Evolutionary conservation across 1,140 invertebrate genomes (phyloP).

Genomic region (Cyclargus thomasi): DNA sequence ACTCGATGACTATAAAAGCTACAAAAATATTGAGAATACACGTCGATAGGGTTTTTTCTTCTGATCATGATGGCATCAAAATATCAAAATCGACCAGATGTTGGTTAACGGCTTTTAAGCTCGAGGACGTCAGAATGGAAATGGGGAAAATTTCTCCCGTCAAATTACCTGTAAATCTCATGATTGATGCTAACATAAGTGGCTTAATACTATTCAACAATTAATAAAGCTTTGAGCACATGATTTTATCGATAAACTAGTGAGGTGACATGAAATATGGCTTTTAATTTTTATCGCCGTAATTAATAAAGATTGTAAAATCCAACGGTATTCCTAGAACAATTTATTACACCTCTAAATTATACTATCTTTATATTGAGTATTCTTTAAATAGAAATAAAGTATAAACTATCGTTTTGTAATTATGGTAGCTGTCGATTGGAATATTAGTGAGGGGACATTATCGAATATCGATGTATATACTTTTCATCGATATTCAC

Average conservation of each 20-base stretch:
- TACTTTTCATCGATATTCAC: too few species aligned
- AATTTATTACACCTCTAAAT: not conserved
- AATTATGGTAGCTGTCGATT: not conserved
- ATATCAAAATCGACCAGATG: too few species aligned
- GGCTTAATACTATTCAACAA: not conserved
- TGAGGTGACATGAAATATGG: not conserved
- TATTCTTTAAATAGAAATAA: slow-evolving; percentile 7
- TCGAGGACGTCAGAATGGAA: too few species aligned
- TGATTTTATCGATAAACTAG: not conserved
- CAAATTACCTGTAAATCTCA: not conserved
- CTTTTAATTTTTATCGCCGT: not conserved
- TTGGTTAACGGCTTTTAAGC: too few species aligned
- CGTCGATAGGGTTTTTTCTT: too few species aligned
- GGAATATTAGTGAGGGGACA: too few species aligned
- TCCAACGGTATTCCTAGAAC: not conserved
- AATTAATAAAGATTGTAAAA: slow-evolving; percentile 9
- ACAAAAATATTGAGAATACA: too few species aligned
- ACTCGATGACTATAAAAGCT: too few species aligned
- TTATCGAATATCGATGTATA: too few species aligned
- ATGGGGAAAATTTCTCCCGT: not conserved
- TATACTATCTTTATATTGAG: not conserved
- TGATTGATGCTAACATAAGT: not conserved
- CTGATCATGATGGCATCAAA: too few species aligned
- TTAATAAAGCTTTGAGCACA: not conserved
- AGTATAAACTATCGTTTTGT: not conserved